phyloP scores from a whole-genome alignment of 1,140 invertebrate genomes.

The Drosophila guanche region DNA sequence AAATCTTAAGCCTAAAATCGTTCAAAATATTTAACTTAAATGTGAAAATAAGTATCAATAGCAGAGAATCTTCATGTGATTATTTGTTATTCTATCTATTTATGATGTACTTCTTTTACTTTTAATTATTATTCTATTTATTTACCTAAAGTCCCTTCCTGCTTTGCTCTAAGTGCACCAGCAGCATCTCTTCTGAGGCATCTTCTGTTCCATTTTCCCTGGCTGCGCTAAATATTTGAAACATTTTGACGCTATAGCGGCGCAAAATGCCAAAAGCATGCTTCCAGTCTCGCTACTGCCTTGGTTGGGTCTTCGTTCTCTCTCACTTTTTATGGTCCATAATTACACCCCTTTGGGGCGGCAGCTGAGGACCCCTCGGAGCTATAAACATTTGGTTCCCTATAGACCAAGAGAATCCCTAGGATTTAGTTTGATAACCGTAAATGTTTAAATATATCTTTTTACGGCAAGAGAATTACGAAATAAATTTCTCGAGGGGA shows the following conservation, averaged over 20 bases:
- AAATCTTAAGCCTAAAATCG: too few species aligned
- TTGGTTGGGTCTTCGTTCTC: constrained; percentile 23
- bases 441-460: constrained; percentile 62
- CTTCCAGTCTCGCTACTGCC: neutral
- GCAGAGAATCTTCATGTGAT: too few species aligned
- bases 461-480: constrained; percentile 39
- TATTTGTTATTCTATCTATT: too few species aligned
- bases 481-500: constrained; percentile 27
- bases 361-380: constrained; percentile 15
- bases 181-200: constrained; percentile 4
- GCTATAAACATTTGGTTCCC: constrained; percentile 56
- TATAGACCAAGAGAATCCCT: constrained; percentile 22
- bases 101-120: too few species aligned
- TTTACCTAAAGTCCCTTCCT: neutral
- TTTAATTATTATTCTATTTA: too few species aligned
- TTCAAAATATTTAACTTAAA: too few species aligned
- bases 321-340: constrained; percentile 52
- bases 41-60: too few species aligned
- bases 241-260: constrained; percentile 44
- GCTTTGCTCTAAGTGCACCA: constrained; percentile 11
- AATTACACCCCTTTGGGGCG: constrained; percentile 55
- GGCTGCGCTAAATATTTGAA: constrained; percentile 50
- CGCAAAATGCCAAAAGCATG: constrained; percentile 57
- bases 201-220: constrained; percentile 15
- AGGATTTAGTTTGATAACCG: constrained; percentile 52